These are phyloP conservation scores for Poecilia wingei DNA, from an alignment of 2,797 vertebrate species.

Conservation along the genomic window DNA sequence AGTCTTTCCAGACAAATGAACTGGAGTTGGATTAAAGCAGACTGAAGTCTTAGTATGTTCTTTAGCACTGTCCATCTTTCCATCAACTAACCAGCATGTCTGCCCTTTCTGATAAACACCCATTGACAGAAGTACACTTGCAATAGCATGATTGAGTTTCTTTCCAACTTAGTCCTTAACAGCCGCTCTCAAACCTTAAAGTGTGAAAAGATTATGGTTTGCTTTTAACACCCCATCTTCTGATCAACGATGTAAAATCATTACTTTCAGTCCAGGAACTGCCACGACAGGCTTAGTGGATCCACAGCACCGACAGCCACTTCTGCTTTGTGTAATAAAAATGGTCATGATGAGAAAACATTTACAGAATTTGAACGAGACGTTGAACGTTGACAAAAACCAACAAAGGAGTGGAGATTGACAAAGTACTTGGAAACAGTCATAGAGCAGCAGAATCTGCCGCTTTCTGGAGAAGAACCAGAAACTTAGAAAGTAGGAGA, in stretches of 20 bases:
- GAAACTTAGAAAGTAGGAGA: not conserved
- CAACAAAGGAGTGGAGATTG: not conserved
- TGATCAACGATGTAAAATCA: not conserved
- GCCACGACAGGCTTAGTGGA: not conserved
- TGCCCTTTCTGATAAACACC: not conserved
- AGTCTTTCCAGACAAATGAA: too few species aligned
- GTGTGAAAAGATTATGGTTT: slow-evolving; percentile 2
- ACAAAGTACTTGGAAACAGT: not conserved
- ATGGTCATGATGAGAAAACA: not conserved
- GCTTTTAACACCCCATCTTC: not conserved
- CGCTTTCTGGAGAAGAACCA: not conserved
- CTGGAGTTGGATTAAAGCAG: too few species aligned
- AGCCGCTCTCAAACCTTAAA: slow-evolving; percentile 4
- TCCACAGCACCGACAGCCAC: not conserved
- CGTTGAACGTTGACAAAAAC: not conserved
- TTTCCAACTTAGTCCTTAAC: slow-evolving; percentile 14
- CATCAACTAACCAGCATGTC: not conserved
- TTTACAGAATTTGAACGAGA: not conserved
- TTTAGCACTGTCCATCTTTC: not conserved
- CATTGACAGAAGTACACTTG: slow-evolving; percentile 5
- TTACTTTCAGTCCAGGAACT: not conserved
- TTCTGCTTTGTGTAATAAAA: not conserved
- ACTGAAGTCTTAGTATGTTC: not conserved
- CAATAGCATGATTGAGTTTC: not conserved
- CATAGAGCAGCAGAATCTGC: not conserved